These are phyloP conservation scores for Macroramphosus scolopax DNA, from an alignment of 2,797 vertebrate species.

Conservation along the genomic window DNA sequence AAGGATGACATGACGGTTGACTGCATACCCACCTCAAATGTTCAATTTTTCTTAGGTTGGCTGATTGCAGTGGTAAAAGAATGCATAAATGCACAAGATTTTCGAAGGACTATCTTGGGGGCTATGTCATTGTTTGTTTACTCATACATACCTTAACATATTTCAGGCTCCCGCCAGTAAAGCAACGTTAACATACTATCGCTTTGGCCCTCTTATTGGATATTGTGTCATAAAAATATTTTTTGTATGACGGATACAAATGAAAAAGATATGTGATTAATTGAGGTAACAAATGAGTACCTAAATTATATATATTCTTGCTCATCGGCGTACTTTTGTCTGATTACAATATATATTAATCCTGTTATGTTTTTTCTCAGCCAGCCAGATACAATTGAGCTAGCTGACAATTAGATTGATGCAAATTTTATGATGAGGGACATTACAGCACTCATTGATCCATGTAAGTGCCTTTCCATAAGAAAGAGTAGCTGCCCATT, in stretches of 20 bases:
- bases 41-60: not conserved
- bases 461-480: conserved; percentile 75
- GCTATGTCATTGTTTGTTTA: conserved; percentile 6
- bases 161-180: not conserved
- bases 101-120: not conserved
- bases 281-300: not conserved
- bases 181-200: not conserved
- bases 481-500: conserved; percentile 55
- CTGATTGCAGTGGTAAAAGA: too few relatives aligned
- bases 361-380: not conserved
- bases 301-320: not conserved
- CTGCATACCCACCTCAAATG: conserved; percentile 2
- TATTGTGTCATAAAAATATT: not conserved
- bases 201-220: not conserved
- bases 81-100: too few relatives aligned
- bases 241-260: not conserved
- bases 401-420: conserved; percentile 38
- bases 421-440: conserved; percentile 54
- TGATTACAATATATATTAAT: conserved; percentile 3
- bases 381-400: conserved; percentile 8
- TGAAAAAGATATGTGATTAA: not conserved
- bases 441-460: conserved; percentile 74
- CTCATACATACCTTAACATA: not conserved
- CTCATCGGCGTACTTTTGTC: not conserved
- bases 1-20: conserved; percentile 39